Base-by-base conservation (phyloP, 1,140 invertebrate genomes). In the Diploscapter pachys region DNA sequence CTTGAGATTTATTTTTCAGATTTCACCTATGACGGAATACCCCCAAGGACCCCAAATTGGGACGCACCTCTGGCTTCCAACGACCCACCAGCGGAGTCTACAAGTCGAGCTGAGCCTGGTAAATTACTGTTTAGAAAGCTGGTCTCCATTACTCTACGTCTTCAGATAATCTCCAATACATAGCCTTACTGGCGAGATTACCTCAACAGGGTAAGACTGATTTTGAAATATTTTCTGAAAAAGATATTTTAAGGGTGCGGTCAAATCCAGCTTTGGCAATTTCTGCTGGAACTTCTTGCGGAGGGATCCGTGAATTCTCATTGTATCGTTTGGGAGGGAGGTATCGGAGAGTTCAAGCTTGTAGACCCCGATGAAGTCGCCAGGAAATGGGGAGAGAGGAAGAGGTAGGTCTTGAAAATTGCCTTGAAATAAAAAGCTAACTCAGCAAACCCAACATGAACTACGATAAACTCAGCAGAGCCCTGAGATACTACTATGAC, bases 191-290 rank as follows among this genome's bases (percentile, higher is more conserved):
- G 3, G 63, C 76, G 4, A 65, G 76, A n/a, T 66, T 78, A 6
- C 54, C 73, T 6, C 56, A 51, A 13, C 13, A 77, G 55, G 67
- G 72, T 66, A 70, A n/a, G 52, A 75, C 13, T 49, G 52, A 13
- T 52, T 65, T 65, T 56, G 54, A 4, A 56, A 49, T 65, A 31
- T 31, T 31, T 57, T 75, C 54, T 63, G 56, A 31, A 63, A 70
- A 4, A 54, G 55, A 6, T 77, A 50, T 71, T 31, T 66, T 59
- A 61, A 52, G 79, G 72, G 50, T 78, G 78, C 62, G 96, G 96
- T 57, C 95, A 98, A 88, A 97, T 98, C 85, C 96, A 98, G 88
- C 88, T 99, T 75, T 99, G 96, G 96, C 96, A 98, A 88, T 98
- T 99, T 87, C 90, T 99, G 13, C 89, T 98, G 72, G 95, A 99